Percentiles rank a stretch among this genome's conserved stretches.
phyloP scores from a whole-genome alignment of 2,113 vertebrate species.

The cat (Felis catus) region DNA sequence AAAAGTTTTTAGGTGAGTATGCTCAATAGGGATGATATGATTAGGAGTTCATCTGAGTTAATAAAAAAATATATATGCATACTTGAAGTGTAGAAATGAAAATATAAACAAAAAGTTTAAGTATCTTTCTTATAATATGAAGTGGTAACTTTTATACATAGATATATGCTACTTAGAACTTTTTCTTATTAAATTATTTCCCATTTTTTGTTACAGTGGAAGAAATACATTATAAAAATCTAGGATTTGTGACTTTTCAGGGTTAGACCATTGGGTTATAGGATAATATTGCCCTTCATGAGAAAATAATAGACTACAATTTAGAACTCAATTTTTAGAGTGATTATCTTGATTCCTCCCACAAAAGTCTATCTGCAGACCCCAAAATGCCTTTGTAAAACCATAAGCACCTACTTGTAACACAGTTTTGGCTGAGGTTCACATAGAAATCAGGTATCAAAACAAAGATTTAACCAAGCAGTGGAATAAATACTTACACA shows the following conservation, averaged over 20 bases:
- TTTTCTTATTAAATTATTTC: neutral
- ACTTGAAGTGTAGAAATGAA: neutral
- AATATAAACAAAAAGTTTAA: neutral
- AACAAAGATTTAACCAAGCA: neutral
- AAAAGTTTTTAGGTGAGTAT: neutral
- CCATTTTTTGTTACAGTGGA: neutral
- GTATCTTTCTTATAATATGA: neutral
- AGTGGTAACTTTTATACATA: neutral
- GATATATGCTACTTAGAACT: neutral
- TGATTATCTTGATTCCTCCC: neutral
- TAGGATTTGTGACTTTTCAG: neutral
- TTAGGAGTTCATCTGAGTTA: neutral
- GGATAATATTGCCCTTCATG: neutral
- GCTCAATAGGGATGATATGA: neutral
- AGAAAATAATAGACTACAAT: neutral
- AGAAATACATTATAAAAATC: neutral
- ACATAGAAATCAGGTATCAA: neutral
- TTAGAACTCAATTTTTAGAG: neutral
- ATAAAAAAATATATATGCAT: neutral
- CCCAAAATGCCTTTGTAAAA: neutral
- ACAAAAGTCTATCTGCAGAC: neutral
- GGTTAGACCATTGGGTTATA: neutral
- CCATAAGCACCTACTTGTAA: neutral
- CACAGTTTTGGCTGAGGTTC: neutral
- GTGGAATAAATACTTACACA: neutral